Percentiles rank a stretch among this genome's conserved stretches.
Conservation (phyloP, 2,888 invertebrate genomes). For the Sphaeridia pumilis region DNA sequence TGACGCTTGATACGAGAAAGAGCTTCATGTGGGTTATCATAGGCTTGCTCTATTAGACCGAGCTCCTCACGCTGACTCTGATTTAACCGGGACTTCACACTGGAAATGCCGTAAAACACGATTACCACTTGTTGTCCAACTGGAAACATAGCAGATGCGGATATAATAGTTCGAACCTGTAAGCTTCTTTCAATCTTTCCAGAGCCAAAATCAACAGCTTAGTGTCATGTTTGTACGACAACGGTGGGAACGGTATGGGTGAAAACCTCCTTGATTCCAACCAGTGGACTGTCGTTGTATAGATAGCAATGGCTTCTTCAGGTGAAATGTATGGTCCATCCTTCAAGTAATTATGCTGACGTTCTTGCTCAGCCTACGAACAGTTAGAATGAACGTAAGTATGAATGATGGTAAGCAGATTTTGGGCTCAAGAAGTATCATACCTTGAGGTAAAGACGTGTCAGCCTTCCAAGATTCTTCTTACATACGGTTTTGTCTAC, state of each 20-base stretch:
- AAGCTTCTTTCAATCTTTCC: conserved; percentile 93
- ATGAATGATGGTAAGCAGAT: background rate
- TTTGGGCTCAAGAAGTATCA: background rate
- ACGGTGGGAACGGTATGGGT: conserved; percentile 97
- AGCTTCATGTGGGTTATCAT: conserved; percentile 99
- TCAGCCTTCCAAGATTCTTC: conserved; percentile 97
- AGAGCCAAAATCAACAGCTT: conserved; percentile 92
- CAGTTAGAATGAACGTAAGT: conserved; percentile 1
- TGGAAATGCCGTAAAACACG: conserved; percentile 40
- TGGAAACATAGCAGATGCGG: background rate
- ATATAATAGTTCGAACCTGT: conserved; percentile 47
- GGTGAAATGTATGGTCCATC: conserved; percentile 99
- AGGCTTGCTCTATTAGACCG: conserved; percentile 97
- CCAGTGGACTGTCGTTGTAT: conserved; percentile 99
- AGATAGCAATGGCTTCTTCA: conserved; percentile 99
- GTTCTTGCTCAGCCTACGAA: conserved; percentile 72
- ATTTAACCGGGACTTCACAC: conserved; percentile 92
- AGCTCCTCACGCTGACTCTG: conserved; percentile 98
- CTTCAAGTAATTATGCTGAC: conserved; percentile 98
- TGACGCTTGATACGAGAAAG: conserved; percentile 98
- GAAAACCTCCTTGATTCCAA: conserved; percentile 95
- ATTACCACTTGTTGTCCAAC: background rate
- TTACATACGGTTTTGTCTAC: conserved; percentile 99
- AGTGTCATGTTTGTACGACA: conserved; percentile 99
- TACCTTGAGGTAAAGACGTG: conserved; percentile 79